Conservation (phyloP, 2,888 invertebrate species). For the Teinopalpus imperialis region DNA sequence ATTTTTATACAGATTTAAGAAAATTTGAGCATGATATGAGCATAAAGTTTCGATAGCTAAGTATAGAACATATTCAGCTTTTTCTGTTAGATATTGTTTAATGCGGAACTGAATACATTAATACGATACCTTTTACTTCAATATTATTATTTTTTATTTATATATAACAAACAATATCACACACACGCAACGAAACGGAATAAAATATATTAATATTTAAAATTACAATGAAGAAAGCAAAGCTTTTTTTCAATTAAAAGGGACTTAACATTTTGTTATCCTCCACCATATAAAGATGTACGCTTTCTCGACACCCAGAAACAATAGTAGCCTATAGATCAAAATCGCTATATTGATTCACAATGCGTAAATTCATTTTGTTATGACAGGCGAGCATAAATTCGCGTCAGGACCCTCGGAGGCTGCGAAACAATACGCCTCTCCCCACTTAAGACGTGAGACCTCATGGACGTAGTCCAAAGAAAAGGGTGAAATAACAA, state of each 20-base stretch:
- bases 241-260: slow-evolving; percentile 50
- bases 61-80: too few species aligned
- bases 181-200: too few species aligned
- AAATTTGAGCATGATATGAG: too few species aligned
- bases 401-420: slow-evolving; percentile 74
- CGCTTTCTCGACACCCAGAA: slow-evolving; percentile 71
- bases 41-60: too few species aligned
- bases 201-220: too few species aligned
- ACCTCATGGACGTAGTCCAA: slow-evolving; percentile 65
- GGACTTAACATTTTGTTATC: slow-evolving; percentile 55
- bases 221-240: too few species aligned
- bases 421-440: slow-evolving; percentile 74
- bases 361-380: slow-evolving; percentile 79
- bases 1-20: too few species aligned
- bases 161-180: too few species aligned
- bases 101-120: too few species aligned
- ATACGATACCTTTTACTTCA: too few species aligned
- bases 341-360: slow-evolving; percentile 77
- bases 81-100: too few species aligned
- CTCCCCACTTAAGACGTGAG: slow-evolving; percentile 69
- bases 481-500: slow-evolving; percentile 67
- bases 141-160: too few species aligned
- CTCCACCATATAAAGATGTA: slow-evolving; percentile 63
- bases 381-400: slow-evolving; percentile 80
- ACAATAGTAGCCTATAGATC: slow-evolving; percentile 72